Percentiles rank a stretch among this genome's conserved stretches.
phyloP scores from a whole-genome alignment of 1,140 invertebrate genomes.

The Magallana gigas region DNA sequence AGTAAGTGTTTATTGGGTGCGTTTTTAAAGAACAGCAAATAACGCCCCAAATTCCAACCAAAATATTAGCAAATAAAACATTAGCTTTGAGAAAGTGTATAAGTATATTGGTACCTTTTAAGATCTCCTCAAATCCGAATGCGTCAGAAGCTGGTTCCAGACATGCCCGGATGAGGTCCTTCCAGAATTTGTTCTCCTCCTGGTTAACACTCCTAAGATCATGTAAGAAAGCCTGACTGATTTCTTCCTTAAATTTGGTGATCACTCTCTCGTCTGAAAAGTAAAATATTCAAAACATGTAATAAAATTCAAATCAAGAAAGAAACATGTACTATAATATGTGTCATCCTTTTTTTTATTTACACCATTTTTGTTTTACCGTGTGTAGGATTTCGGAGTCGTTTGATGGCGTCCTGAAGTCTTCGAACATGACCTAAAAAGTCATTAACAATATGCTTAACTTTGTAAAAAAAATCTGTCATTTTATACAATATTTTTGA shows the following conservation, averaged over 20 bases:
- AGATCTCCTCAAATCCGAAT: constrained; percentile 67
- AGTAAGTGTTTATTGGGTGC: not conserved
- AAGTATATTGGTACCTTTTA: constrained; percentile 62
- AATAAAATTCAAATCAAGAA: not conserved
- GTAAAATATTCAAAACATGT: not conserved
- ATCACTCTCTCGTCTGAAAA: constrained; percentile 62
- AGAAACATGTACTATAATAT: not conserved
- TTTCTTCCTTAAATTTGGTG: constrained; percentile 59
- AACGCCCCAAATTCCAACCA: too few species aligned
- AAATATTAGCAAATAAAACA: too few species aligned
- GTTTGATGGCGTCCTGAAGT: not conserved
- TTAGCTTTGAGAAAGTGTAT: too few species aligned
- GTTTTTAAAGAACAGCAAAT: too few species aligned
- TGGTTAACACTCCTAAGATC: constrained; percentile 56
- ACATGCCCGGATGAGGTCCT: constrained; percentile 58
- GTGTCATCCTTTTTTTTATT: not conserved
- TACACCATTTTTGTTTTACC: not conserved
- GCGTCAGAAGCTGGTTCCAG: constrained; percentile 69
- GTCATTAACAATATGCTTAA: not conserved
- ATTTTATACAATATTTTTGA: not conserved
- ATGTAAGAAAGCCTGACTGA: constrained; percentile 58
- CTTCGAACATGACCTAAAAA: not conserved
- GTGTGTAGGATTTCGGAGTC: not conserved
- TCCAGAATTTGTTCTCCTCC: constrained; percentile 70
- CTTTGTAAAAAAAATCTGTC: not conserved